Conservation (phyloP, 2,797 vertebrate genomes). For the Leptodactylus fallax region DNA sequence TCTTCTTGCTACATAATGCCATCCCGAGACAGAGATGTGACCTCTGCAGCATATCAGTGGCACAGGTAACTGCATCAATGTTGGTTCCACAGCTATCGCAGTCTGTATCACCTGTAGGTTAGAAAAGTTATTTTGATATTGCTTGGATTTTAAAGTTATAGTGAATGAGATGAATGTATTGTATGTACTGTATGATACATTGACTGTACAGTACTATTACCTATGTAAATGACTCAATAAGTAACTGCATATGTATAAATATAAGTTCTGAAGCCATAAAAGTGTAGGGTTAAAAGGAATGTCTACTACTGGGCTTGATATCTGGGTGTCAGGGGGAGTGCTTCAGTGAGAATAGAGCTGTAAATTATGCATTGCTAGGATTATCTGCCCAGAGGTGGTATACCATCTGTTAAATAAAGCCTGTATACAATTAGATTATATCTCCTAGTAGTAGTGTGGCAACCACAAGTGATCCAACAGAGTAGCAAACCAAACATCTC, state of each 20-base stretch:
- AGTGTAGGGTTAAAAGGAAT: constrained; percentile 48
- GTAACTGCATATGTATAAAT: background rate
- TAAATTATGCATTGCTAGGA: constrained; percentile 59
- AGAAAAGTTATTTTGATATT: background rate
- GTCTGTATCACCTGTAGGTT: background rate
- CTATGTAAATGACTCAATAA: constrained; percentile 2
- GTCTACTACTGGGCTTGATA: constrained; percentile 48
- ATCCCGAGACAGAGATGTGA: too few species aligned
- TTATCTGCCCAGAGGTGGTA: constrained; percentile 57
- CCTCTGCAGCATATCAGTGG: too few species aligned
- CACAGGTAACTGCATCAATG: background rate
- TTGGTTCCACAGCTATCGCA: too few species aligned
- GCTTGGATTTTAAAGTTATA: background rate
- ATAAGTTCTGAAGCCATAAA: background rate
- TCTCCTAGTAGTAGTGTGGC: constrained; percentile 30
- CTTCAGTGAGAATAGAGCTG: constrained; percentile 49
- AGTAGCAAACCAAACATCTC: background rate
- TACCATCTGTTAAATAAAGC: constrained; percentile 56
- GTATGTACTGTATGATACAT: background rate
- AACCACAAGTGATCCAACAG: constrained; percentile 22
- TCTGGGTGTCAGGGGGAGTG: constrained; percentile 47
- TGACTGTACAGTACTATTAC: background rate
- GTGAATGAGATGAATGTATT: background rate
- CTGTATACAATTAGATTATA: constrained; percentile 46
- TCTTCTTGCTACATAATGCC: too few species aligned